A percentile compares a stretch with the other conserved stretches of the same genome.
Evolutionary conservation across 2,888 invertebrate species (phyloP).

Genomic region (Volucella bombylans): DNA sequence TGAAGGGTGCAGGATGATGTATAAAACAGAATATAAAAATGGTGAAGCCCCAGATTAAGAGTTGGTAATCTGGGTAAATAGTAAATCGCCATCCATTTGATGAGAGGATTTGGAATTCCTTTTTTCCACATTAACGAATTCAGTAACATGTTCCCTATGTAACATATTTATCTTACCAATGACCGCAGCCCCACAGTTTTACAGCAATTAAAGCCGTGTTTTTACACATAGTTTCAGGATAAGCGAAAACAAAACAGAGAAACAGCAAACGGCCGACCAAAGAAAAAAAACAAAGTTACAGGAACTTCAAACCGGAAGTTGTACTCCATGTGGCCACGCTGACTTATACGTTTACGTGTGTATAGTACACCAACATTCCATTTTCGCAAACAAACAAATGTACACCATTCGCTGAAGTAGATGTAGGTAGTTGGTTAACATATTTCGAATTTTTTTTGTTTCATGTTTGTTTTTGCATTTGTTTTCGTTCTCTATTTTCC

Average conservation of each 20-base stretch:
- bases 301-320: constrained; percentile 66
- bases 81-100: too few species aligned
- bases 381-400: constrained; percentile 25
- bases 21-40: too few species aligned
- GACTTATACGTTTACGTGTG: constrained; percentile 60
- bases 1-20: too few species aligned
- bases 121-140: too few species aligned
- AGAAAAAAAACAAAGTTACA: constrained; percentile 52
- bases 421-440: constrained; percentile 54
- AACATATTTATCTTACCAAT: too few species aligned
- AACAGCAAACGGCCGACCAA: constrained; percentile 18
- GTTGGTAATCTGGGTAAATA: too few species aligned
- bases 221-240: neutral
- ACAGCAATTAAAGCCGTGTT: neutral
- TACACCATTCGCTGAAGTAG: constrained; percentile 41
- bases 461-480: constrained; percentile 18
- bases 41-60: too few species aligned
- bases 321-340: constrained; percentile 68
- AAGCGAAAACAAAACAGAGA: constrained; percentile 6
- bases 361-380: constrained; percentile 28
- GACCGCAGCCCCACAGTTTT: neutral
- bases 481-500: constrained; percentile 50
- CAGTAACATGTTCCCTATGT: too few species aligned
- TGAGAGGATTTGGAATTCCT: too few species aligned
- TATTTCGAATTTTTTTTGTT: constrained; percentile 23